A percentile compares a stretch with the other conserved stretches of the same genome.
Conservation (phyloP, 23 tunicate species). For the Styela plicata region DNA sequence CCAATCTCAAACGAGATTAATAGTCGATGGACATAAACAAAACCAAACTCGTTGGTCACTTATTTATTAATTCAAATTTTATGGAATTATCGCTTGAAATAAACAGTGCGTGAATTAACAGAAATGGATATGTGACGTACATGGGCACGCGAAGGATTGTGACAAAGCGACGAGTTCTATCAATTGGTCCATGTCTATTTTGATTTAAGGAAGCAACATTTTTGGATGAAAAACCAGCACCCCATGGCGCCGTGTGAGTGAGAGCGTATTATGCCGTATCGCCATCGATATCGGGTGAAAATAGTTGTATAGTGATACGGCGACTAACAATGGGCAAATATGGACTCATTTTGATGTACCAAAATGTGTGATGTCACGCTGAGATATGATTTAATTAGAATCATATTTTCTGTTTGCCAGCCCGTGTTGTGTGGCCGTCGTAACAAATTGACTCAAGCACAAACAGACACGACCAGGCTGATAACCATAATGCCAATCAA, state of each 20-base stretch:
- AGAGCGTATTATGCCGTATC: conserved; percentile 26
- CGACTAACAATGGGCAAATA: not conserved
- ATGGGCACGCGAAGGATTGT: too few relatives aligned
- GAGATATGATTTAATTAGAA: conserved; percentile 28
- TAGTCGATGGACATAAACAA: too few relatives aligned
- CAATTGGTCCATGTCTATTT: too few relatives aligned
- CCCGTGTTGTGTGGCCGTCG: conserved; percentile 29
- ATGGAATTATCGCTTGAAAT: too few relatives aligned
- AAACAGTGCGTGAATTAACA: not conserved
- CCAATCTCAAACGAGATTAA: too few relatives aligned
- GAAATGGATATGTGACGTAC: too few relatives aligned
- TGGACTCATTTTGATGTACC: not conserved
- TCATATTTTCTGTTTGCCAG: not conserved
- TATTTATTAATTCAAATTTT: not conserved
- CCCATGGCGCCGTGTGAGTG: conserved; percentile 23
- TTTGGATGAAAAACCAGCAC: conserved; percentile 4
- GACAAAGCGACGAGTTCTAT: too few relatives aligned
- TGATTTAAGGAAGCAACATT: too few relatives aligned
- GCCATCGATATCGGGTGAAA: not conserved
- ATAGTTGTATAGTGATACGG: conserved; percentile 2
- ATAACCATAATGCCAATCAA: not conserved
- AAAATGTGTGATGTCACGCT: conserved; percentile 35
- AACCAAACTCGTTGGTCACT: too few relatives aligned
- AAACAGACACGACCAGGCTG: too few relatives aligned
- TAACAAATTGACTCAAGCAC: not conserved